Percentiles rank a stretch among this genome's conserved stretches.
phyloP scores from a whole-genome alignment of 2,113 vertebrate genomes.

The Egretta garzetta region DNA sequence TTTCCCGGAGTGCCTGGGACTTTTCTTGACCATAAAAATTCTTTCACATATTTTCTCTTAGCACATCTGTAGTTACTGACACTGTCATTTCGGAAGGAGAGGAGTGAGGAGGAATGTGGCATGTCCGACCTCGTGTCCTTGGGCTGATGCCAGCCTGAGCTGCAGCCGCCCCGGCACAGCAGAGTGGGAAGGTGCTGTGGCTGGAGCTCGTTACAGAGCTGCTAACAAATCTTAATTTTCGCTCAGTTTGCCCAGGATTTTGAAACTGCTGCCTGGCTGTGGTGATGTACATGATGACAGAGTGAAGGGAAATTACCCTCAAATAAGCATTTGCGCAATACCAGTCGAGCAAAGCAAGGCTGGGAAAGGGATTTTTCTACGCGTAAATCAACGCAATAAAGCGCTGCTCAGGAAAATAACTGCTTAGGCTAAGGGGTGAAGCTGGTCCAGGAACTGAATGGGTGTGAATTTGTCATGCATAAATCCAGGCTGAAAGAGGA shows the following conservation, averaged over 20 bases:
- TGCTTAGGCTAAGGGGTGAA: background rate
- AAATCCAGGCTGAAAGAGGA: background rate
- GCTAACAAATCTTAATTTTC: background rate
- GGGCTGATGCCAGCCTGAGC: background rate
- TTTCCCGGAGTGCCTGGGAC: background rate
- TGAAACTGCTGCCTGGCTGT: background rate
- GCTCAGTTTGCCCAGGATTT: background rate
- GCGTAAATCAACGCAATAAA: rapidly evolving
- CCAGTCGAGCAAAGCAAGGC: background rate
- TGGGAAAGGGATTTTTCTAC: no score
- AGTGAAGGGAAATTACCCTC: background rate
- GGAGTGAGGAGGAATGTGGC: rapidly evolving
- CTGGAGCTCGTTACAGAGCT: background rate
- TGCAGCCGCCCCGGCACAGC: background rate
- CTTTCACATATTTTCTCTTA: background rate
- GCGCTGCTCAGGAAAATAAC: background rate
- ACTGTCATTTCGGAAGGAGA: rapidly evolving
- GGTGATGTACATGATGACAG: background rate
- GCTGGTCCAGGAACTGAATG: background rate
- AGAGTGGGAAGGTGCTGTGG: background rate
- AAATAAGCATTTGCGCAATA: background rate
- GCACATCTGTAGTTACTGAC: no score
- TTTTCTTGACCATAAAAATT: background rate
- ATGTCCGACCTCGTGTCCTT: background rate
- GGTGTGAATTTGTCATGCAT: background rate